Evolutionary conservation across 2,113 vertebrate species (phyloP).

Genomic region (Petrocephalus zakoni): DNA sequence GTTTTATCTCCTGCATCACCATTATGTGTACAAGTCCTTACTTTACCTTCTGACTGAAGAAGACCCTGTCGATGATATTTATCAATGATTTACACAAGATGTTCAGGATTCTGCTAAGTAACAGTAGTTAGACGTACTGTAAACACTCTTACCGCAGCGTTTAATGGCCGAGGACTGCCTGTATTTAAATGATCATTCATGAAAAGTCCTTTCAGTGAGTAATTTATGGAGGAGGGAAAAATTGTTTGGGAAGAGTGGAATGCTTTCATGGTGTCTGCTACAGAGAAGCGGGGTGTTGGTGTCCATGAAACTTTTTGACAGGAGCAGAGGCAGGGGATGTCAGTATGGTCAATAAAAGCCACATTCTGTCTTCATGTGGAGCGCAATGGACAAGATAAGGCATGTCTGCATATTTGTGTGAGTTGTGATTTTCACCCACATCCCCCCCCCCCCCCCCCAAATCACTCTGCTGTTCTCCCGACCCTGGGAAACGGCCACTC

Average conservation of each 20-base stretch:
- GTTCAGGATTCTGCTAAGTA: slow-evolving; percentile 26
- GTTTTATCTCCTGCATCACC: background rate
- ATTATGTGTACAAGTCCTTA: background rate
- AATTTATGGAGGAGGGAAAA: background rate
- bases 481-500: background rate
- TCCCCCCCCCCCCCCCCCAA: background rate
- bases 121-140: slow-evolving; percentile 26
- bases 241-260: background rate
- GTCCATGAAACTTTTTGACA: background rate
- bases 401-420: background rate
- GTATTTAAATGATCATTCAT: background rate
- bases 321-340: background rate
- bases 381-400: background rate
- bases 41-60: background rate
- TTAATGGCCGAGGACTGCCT: slow-evolving; percentile 24
- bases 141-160: slow-evolving; percentile 22
- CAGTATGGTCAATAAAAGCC: background rate
- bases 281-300: background rate
- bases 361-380: background rate
- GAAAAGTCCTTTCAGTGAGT: background rate
- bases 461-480: background rate
- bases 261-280: slow-evolving; percentile 12
- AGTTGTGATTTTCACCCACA: background rate
- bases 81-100: background rate
- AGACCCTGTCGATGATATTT: background rate